Conservation (phyloP, 2,113 vertebrate species). For the Toxostoma redivivum region DNA sequence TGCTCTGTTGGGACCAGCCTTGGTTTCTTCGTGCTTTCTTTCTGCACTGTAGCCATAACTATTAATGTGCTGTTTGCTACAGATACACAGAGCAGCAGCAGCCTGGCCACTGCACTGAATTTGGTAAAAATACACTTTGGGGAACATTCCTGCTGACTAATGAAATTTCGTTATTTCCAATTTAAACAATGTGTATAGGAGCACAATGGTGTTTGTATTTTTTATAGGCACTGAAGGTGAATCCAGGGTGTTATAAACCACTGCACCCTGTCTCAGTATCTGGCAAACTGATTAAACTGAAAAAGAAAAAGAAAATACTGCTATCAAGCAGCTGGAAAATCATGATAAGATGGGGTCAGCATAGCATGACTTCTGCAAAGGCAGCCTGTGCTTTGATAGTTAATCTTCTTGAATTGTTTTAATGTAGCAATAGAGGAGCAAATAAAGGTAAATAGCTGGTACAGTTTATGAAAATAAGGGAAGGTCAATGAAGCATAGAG, state of each 20-base stretch:
- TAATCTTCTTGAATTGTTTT: conserved; percentile 37
- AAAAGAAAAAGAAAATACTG: neutral
- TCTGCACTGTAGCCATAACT: neutral
- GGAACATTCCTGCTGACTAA: neutral
- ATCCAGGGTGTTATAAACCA: neutral
- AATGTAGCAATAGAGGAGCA: neutral
- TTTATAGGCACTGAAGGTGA: neutral
- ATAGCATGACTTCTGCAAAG: neutral
- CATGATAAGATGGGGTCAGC: neutral
- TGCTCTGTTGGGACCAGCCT: neutral
- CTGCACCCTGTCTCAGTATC: neutral
- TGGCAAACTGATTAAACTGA: neutral
- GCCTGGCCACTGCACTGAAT: neutral
- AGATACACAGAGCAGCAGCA: neutral
- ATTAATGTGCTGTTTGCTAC: neutral
- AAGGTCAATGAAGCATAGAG: conserved; percentile 32
- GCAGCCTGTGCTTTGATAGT: neutral
- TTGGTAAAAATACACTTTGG: neutral
- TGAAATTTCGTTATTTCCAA: neutral
- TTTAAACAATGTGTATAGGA: neutral
- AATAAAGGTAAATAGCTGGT: conserved; percentile 26
- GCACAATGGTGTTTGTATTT: neutral
- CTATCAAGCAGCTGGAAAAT: conserved; percentile 12
- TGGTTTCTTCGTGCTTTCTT: neutral
- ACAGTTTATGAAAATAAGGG: conserved; percentile 48